These are phyloP conservation scores for Beris chalybata DNA, from an alignment of 2,888 invertebrate genomes.

Conservation along the genomic window DNA sequence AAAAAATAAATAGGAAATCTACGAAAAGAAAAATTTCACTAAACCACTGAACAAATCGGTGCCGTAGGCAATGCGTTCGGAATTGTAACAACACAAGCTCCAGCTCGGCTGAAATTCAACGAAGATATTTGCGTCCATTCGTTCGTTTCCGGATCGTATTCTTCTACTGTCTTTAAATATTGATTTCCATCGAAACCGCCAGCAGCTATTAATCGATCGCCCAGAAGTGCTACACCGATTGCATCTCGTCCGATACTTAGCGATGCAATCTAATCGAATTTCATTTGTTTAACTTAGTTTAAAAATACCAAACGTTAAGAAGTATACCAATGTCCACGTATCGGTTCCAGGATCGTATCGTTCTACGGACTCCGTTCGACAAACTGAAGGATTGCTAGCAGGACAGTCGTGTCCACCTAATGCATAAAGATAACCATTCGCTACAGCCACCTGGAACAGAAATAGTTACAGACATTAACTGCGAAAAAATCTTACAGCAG, in stretches of 20 bases:
- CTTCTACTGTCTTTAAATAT: conserved; percentile 84
- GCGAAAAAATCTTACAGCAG: background rate
- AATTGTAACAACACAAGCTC: conserved; percentile 80
- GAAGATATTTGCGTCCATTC: conserved; percentile 79
- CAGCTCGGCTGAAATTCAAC: conserved; percentile 81
- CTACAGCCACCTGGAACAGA: conserved; percentile 68
- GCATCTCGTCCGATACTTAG: conserved; percentile 85
- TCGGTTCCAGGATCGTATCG: conserved; percentile 79
- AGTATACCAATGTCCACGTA: conserved; percentile 73
- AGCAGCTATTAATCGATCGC: conserved; percentile 71
- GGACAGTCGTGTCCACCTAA: conserved; percentile 94
- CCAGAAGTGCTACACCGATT: conserved; percentile 83
- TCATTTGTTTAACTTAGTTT: background rate
- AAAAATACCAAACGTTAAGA: background rate
- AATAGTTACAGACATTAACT: background rate
- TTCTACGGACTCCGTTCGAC: conserved; percentile 86
- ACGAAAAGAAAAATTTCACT: conserved; percentile 45
- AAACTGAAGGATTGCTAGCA: conserved; percentile 79
- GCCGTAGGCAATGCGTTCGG: conserved; percentile 54
- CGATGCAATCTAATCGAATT: conserved; percentile 63
- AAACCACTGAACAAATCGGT: conserved; percentile 54
- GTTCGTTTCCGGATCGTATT: conserved; percentile 82
- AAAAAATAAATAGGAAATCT: conserved; percentile 25
- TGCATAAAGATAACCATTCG: conserved; percentile 87
- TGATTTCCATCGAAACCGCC: conserved; percentile 92